Evolutionary conservation across 2,113 vertebrate genomes (phyloP).

Genomic region (Corydoras maculifer): DNA sequence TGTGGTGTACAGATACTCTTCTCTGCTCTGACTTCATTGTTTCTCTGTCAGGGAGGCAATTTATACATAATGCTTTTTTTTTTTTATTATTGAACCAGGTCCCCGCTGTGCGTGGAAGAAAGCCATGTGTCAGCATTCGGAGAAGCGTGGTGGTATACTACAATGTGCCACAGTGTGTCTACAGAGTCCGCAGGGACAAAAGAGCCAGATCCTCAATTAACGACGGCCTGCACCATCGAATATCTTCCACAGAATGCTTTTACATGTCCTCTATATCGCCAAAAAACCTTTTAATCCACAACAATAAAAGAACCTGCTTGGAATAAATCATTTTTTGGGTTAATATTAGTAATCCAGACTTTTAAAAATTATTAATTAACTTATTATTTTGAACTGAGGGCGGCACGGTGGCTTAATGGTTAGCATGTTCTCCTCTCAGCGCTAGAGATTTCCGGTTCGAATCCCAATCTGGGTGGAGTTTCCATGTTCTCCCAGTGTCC

Average conservation of each 20-base stretch:
- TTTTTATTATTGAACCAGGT: background rate
- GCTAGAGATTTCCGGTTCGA: no score
- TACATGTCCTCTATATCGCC: conserved; percentile 52
- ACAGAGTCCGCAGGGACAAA: conserved; percentile 29
- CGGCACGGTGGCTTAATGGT: no score
- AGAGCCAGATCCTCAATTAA: conserved; percentile 39
- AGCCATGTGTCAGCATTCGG: conserved; percentile 19
- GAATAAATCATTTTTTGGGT: no score
- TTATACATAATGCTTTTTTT: conserved; percentile 20
- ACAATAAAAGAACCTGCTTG: conserved; percentile 25
- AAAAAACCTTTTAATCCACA: conserved; percentile 46
- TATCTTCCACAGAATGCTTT: conserved; percentile 39
- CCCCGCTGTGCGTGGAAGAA: background rate
- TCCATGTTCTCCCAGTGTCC: no score
- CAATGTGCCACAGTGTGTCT: conserved; percentile 23
- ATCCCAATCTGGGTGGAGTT: no score
- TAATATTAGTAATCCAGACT: no score
- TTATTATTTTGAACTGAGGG: no score
- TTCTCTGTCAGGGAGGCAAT: background rate
- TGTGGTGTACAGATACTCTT: background rate
- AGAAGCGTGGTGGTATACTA: conserved; percentile 26
- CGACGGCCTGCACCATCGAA: conserved; percentile 32
- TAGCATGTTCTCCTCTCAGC: no score
- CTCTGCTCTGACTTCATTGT: background rate
- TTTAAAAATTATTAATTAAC: no score